Evolutionary conservation across 2,113 vertebrate genomes (phyloP).

Genomic region (Etheostoma cragini): DNA sequence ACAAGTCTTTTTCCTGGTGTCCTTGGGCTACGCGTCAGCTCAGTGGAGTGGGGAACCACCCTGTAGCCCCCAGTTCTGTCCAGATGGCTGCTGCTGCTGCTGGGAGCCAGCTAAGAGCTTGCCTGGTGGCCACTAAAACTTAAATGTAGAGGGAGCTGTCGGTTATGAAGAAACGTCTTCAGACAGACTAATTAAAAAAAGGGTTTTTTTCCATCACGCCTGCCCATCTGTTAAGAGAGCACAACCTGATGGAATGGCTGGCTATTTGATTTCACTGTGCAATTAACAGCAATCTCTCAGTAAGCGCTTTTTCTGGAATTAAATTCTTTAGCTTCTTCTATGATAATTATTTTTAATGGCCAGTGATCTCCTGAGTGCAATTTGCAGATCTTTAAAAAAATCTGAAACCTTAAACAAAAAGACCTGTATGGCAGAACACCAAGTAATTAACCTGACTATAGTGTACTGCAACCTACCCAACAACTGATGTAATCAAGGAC

Average conservation of each 20-base stretch:
- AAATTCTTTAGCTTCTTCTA: constrained; percentile 65
- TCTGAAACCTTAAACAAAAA: constrained; percentile 41
- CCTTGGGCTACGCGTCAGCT: constrained; percentile 82
- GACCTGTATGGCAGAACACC: constrained; percentile 14
- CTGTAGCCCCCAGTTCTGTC: constrained; percentile 61
- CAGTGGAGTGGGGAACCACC: constrained; percentile 82
- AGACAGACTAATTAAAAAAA: constrained; percentile 91
- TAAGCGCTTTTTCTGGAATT: constrained; percentile 51
- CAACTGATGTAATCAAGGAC: constrained; percentile 51
- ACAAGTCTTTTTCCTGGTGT: constrained; percentile 58
- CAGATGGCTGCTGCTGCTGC: constrained; percentile 88
- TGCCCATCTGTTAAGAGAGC: constrained; percentile 87
- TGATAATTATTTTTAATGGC: constrained; percentile 56
- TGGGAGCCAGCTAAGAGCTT: constrained; percentile 83
- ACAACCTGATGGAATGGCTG: constrained; percentile 82
- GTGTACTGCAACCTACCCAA: constrained; percentile 38
- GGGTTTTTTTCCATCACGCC: constrained; percentile 86
- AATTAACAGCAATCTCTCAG: constrained; percentile 65
- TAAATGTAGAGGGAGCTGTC: constrained; percentile 80
- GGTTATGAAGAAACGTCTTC: constrained; percentile 88
- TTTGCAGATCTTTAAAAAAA: constrained; percentile 49
- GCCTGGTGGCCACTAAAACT: constrained; percentile 84
- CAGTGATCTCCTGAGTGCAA: constrained; percentile 52
- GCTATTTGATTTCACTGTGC: constrained; percentile 74
- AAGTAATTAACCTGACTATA: constrained; percentile 62